Base-by-base conservation (phyloP, 1,140 invertebrate species). In the Araneus ventricosus region DNA sequence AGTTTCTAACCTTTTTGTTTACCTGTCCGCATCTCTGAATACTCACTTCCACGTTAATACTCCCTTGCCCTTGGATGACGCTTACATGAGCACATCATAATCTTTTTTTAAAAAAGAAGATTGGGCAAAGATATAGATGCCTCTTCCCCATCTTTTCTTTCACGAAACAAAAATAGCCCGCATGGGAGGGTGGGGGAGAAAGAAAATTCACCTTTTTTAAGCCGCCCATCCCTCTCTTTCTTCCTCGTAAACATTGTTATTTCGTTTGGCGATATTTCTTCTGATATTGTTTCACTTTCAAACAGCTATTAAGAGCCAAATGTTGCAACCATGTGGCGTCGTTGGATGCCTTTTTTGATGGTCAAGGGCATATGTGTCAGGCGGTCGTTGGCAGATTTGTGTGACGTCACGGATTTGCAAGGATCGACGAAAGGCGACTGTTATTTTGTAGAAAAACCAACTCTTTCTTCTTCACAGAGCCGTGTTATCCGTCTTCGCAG, bases 351-450 rank as follows among this genome's bases (percentile, higher is more conserved):
- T 75, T 70, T 39, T 91, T 86, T 86, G 91, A 93, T 93, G 91
- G 91, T 93, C 91, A 93, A 93, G 91, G 91, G 84, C 85, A 93
- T 93, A 87, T 93, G 82, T 93, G 91, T 93, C 91, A 93, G 91
- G 59, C 91, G 91, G 91, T 93, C 91, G 91, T 93, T 93, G 91
- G 61, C 91, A 93, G 91, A 85, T 88, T 87, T 57, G 61, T 39
- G 37, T 85, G 90, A 93, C 91, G 91, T 88, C 91, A 90, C 27
- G 0, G 30, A 20, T 75, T 84, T 84, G 82, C 82, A 84, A 75
- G 70, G 22, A 84, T 30, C 82, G 82, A 84, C 45, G 45, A 84
- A 84, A 84, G 85, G 87, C 14, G 61, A 75, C 87, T 88, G 87
- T 63, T 86, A 61, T 57, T 45, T 85, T 85, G 82, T 57, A n/a